These are phyloP conservation scores for Macrosteles quadrilineatus DNA, from an alignment of 1,140 invertebrate genomes.

Conservation along the genomic window DNA sequence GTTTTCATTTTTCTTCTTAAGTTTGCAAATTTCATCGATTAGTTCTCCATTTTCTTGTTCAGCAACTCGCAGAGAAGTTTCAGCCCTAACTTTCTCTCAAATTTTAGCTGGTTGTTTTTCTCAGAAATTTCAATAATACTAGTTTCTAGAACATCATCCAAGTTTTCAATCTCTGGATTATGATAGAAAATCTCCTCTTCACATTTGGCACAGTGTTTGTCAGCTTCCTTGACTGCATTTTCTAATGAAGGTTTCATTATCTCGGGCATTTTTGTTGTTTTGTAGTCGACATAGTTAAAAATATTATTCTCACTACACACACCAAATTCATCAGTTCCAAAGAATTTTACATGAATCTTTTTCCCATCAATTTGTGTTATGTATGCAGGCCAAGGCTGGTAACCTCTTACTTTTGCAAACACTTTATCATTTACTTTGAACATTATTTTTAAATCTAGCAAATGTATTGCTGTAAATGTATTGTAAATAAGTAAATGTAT, in stretches of 20 bases:
- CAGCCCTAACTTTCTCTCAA: neutral
- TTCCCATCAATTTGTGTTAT: neutral
- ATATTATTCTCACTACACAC: neutral
- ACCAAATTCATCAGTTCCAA: neutral
- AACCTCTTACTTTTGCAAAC: neutral
- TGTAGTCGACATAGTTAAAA: neutral
- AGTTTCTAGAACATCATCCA: too few species aligned
- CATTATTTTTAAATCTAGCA: neutral
- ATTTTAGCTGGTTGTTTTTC: neutral
- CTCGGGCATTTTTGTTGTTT: neutral
- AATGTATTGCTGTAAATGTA: too few species aligned
- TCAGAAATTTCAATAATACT: neutral
- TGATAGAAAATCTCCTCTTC: too few species aligned
- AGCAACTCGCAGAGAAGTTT: neutral
- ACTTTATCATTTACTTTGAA: conserved; percentile 37
- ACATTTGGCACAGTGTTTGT: neutral
- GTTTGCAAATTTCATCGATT: too few species aligned
- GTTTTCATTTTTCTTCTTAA: too few species aligned
- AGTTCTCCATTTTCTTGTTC: too few species aligned
- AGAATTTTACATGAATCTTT: neutral
- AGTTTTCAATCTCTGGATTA: too few species aligned
- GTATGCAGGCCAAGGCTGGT: neutral
- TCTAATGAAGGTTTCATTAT: neutral
- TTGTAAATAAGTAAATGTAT: too few species aligned
- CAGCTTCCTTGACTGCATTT: too few species aligned